Base-by-base conservation (phyloP, 2,113 vertebrate species). In the Puntigrus tetrazona region DNA sequence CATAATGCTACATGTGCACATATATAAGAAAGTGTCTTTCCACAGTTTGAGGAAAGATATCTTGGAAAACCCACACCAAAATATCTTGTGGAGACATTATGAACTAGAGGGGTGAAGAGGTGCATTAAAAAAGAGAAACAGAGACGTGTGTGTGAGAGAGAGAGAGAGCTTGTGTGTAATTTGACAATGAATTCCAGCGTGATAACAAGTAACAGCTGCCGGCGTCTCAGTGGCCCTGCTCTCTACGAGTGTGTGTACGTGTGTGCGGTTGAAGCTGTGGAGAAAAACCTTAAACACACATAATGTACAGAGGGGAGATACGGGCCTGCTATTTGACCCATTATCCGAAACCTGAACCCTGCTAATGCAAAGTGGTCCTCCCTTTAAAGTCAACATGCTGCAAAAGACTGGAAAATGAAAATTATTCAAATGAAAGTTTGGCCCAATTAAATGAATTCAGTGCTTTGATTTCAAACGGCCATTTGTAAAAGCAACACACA, bases 171-270 rank as follows among this genome's bases (percentile, higher is more conserved):
- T 69, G 57, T 52, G 69, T 90, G 89, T 92, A 89, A 92, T 93
- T 94, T 94, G 92, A 93, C 90, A 91, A 92, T 92, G 88, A 91
- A 94, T 94, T 94, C 92, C 91, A 92, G 90, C 89, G 91, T 92
- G 90, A 92, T 93, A 94, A 94, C 88, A 91, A 93, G 91, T 92
- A 92, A 86, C 94, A 93, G 93, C 92, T 94, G 94, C 82, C 73
- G 57, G 36, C n/a, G 55, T 75, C 43, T 85, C 73, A 65, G 41
- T 81, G 27, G 69, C 38, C 11, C 41, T 81, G 38, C 63, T 13
- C 43, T 31, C 20, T 67, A 72, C 18, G 45, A 18, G 11, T 67
- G 61, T 67, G 59, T 67, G 78, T 78, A 7, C 11, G 20, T 81
- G 57, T 80, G 78, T 80, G 78, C 22, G 81, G 50, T 52, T 50